Evolutionary conservation across 2,888 invertebrate genomes (phyloP).

Genomic region (Cynaeus angustus): DNA sequence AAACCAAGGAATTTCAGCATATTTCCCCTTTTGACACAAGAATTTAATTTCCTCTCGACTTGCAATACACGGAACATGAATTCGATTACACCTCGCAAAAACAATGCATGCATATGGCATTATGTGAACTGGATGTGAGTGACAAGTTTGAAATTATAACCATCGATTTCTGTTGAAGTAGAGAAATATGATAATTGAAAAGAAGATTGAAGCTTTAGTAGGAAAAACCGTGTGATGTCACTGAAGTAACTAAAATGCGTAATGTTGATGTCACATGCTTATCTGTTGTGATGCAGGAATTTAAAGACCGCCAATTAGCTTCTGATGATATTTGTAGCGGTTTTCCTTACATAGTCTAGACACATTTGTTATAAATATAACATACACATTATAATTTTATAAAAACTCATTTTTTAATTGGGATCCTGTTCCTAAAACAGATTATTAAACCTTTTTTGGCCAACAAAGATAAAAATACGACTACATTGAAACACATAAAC

Average conservation of each 20-base stretch:
- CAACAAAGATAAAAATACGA: too few species aligned
- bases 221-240: not conserved
- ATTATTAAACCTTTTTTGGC: too few species aligned
- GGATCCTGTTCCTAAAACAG: too few species aligned
- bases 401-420: too few species aligned
- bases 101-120: slow-evolving; percentile 26
- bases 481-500: too few species aligned
- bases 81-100: slow-evolving; percentile 23
- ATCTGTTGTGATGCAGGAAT: slow-evolving; percentile 9
- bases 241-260: slow-evolving; percentile 3
- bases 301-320: not conserved
- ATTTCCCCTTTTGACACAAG: not conserved
- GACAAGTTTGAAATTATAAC: slow-evolving; percentile 27
- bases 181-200: not conserved
- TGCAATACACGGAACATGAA: slow-evolving; percentile 11
- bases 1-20: slow-evolving; percentile 1
- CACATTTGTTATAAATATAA: too few species aligned
- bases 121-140: slow-evolving; percentile 13
- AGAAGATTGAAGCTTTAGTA: not conserved
- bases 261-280: not conserved
- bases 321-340: not conserved
- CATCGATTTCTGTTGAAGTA: slow-evolving; percentile 8
- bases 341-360: too few species aligned
- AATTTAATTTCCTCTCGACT: slow-evolving; percentile 20
- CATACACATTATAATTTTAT: too few species aligned